Evolutionary conservation across 2,888 invertebrate genomes (phyloP).

Genomic region (Leucophenga maculata): DNA sequence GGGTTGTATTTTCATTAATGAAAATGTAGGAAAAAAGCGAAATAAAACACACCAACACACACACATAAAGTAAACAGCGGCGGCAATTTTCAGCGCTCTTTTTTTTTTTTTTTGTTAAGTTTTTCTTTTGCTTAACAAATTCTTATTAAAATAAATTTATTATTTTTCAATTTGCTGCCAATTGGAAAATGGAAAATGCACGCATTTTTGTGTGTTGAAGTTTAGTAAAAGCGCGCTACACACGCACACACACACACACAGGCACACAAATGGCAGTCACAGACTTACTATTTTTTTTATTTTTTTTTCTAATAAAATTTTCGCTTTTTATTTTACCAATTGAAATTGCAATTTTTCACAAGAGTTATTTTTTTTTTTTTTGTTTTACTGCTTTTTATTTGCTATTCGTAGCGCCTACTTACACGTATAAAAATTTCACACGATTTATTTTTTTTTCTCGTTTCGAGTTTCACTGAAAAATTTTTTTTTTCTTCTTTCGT

Average conservation of each 20-base stretch:
- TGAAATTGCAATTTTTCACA: background rate
- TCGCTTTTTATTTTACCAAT: background rate
- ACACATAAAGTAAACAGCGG: background rate
- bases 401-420: conserved; percentile 17
- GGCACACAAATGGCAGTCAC: too few species aligned
- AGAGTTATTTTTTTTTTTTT: conserved; percentile 32
- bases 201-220: too few species aligned
- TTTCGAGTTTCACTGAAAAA: conserved; percentile 25
- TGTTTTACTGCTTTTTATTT: conserved; percentile 15
- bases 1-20: conserved; percentile 62
- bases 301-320: too few species aligned
- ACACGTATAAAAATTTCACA: conserved; percentile 3
- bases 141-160: background rate
- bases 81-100: background rate
- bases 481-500: conserved; percentile 20
- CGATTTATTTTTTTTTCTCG: conserved; percentile 13
- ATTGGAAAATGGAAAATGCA: too few species aligned
- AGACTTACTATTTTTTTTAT: too few species aligned
- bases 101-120: background rate
- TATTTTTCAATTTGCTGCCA: background rate
- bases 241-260: too few species aligned
- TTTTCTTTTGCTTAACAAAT: background rate
- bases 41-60: conserved; percentile 34
- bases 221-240: too few species aligned
- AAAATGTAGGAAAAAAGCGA: conserved; percentile 53